A percentile compares a stretch with the other conserved stretches of the same genome.
phyloP scores from a whole-genome alignment of 1,140 invertebrate species.

The Cherax quadricarinatus region DNA sequence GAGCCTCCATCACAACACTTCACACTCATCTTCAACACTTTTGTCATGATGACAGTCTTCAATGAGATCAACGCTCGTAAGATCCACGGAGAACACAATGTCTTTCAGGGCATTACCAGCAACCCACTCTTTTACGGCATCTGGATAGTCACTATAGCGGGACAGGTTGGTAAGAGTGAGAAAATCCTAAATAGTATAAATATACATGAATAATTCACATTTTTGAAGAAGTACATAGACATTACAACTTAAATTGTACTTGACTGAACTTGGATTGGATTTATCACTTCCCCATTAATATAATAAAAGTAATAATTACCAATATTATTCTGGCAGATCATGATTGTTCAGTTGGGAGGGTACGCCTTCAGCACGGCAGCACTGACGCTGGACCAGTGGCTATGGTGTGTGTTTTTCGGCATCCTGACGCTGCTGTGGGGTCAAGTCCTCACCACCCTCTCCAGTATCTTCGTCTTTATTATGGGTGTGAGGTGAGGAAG shows the following conservation, averaged over 20 bases:
- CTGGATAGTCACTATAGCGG: conserved; percentile 81
- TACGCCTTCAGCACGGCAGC: conserved; percentile 80
- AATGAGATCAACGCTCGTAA: conserved; percentile 85
- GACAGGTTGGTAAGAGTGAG: conserved; percentile 78
- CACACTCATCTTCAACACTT: conserved; percentile 85
- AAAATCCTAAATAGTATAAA: not conserved
- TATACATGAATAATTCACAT: not conserved
- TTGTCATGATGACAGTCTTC: conserved; percentile 86
- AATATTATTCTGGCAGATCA: conserved; percentile 76
- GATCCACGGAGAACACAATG: conserved; percentile 84
- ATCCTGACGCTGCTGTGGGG: conserved; percentile 44
- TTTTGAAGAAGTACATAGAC: no score
- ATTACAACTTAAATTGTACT: no score
- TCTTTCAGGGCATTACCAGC: conserved; percentile 81
- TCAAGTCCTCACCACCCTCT: conserved; percentile 33
- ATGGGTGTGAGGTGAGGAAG: not conserved
- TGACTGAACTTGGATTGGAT: no score
- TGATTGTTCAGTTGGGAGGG: conserved; percentile 83
- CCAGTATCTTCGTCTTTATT: not conserved
- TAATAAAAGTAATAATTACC: not conserved
- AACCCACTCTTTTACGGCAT: conserved; percentile 83
- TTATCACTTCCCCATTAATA: no score
- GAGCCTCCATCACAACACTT: conserved; percentile 81
- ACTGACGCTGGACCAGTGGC: conserved; percentile 82
- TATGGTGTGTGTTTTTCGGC: conserved; percentile 79